A percentile compares a stretch with the other conserved stretches of the same genome.
Conservation (phyloP, 2,888 invertebrate genomes). For the Liodrosophila aerea region DNA sequence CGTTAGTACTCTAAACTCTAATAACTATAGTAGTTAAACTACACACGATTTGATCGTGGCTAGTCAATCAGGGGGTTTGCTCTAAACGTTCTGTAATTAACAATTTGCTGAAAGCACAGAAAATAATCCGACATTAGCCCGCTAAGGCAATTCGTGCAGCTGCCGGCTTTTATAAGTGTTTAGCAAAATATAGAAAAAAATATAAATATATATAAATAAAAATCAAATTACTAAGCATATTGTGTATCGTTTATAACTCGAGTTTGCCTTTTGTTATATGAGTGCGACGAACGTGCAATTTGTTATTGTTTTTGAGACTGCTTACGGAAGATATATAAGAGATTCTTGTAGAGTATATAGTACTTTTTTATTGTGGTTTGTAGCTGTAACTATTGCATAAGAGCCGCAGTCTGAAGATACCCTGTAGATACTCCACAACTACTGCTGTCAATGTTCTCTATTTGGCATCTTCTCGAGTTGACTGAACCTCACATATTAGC, state of each 20-base stretch:
- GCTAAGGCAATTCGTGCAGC: constrained; percentile 38
- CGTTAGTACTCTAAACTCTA: too few relatives aligned
- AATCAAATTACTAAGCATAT: not conserved
- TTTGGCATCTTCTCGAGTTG: too few relatives aligned
- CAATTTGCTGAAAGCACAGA: constrained; percentile 9
- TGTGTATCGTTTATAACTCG: not conserved
- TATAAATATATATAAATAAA: constrained; percentile 6
- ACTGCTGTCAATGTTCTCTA: too few relatives aligned
- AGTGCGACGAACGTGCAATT: not conserved
- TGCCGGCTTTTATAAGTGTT: constrained; percentile 16
- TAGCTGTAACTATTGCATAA: too few relatives aligned
- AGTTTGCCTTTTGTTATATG: too few relatives aligned
- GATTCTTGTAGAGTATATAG: too few relatives aligned
- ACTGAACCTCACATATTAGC: too few relatives aligned
- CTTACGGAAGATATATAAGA: constrained; percentile 59
- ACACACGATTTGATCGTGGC: too few relatives aligned
- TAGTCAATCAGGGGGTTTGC: constrained; percentile 16
- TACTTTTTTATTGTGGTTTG: too few relatives aligned
- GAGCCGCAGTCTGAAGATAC: too few relatives aligned
- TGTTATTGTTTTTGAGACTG: constrained; percentile 22
- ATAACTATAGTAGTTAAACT: too few relatives aligned
- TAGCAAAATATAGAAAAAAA: constrained; percentile 12
- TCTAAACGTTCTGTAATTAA: constrained; percentile 20
- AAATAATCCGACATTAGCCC: constrained; percentile 14
- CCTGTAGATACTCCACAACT: too few relatives aligned